phyloP scores from a whole-genome alignment of 2,113 vertebrate genomes.

The Malurus alboscapulatus region DNA sequence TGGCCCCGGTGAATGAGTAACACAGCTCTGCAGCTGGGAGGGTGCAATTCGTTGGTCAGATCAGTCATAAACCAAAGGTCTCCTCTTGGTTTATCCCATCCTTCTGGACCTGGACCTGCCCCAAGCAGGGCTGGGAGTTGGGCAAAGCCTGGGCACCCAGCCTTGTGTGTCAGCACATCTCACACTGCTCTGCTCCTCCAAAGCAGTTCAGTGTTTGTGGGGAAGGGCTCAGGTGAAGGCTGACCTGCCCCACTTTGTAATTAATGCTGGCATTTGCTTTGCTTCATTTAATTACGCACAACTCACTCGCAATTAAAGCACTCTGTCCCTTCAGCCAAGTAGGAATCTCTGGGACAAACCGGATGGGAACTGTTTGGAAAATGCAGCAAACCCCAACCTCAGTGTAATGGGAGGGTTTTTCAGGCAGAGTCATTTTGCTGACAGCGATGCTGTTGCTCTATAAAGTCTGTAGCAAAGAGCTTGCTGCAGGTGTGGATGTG shows the following conservation, averaged over 20 bases:
- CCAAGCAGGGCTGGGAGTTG: not conserved
- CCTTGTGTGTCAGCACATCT: not conserved
- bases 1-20: accelerated
- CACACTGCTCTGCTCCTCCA: not conserved
- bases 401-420: not conserved
- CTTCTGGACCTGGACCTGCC: not conserved
- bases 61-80: not conserved
- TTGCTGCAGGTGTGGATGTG: slow-evolving; percentile 15
- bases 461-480: not conserved
- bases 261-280: not conserved
- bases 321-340: not conserved
- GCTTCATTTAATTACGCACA: not conserved
- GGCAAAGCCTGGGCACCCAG: not conserved
- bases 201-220: not conserved
- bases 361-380: not conserved
- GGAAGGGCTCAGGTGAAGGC: not conserved
- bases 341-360: slow-evolving; percentile 10
- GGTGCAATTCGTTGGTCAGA: accelerated
- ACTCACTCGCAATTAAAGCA: not conserved
- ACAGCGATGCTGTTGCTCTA: accelerated
- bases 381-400: not conserved
- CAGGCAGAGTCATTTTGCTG: not conserved
- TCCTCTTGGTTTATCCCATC: not conserved
- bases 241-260: not conserved
- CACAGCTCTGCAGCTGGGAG: not conserved